Evolutionary conservation across 2,113 vertebrate species (phyloP).

Genomic region (Ariopsis seemanni): DNA sequence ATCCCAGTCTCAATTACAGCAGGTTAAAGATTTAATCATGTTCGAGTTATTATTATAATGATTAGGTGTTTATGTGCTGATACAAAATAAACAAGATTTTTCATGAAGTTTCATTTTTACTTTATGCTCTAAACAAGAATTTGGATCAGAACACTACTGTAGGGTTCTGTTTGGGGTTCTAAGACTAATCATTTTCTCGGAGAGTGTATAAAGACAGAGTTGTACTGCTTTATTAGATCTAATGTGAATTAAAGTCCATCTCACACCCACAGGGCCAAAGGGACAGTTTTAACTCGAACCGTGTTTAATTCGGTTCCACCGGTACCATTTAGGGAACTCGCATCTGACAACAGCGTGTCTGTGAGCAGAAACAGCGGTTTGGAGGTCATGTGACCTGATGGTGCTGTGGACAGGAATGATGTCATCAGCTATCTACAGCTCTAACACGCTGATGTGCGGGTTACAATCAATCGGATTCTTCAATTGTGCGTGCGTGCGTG

Average conservation of each 20-base stretch:
- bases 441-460: neutral
- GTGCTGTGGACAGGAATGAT: neutral
- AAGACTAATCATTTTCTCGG: neutral
- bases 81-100: neutral
- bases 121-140: neutral
- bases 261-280: neutral
- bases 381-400: slow-evolving; percentile 6
- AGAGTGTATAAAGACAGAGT: neutral
- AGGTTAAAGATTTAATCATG: no score
- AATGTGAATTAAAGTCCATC: no score
- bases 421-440: neutral
- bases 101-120: neutral
- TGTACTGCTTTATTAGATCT: neutral
- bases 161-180: neutral
- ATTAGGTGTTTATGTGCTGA: neutral
- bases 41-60: no score
- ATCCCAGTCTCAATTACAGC: neutral
- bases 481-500: neutral
- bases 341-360: neutral
- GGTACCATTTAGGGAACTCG: neutral
- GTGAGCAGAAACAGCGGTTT: neutral
- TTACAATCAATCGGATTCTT: neutral
- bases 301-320: neutral
- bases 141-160: neutral
- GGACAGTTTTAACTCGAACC: neutral